Base-by-base conservation (phyloP, 2,797 vertebrate species). In the Alectoris magna region DNA sequence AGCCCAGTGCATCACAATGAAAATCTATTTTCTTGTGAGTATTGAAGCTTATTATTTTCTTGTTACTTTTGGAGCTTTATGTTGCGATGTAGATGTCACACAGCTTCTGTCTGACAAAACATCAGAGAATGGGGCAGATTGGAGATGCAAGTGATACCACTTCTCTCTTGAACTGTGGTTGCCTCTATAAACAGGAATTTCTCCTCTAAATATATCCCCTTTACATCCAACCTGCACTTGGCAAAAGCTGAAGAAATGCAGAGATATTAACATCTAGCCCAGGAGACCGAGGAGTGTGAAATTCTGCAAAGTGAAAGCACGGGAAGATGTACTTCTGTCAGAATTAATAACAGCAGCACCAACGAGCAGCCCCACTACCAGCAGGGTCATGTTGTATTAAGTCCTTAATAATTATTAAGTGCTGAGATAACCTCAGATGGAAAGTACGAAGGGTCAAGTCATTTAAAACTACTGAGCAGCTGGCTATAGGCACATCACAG, bases 251-350 rank as follows among this genome's bases (percentile, higher is more conserved):
- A 44, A 62, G 62, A 53, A 70, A 75, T 5, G 29, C 58, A 71
- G 74, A 39, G 69, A 16, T 24, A 6, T 62, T 79, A 49, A 55
- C 27, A 44, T 27, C 17, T 10, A 62, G 74, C 53, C 64, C 48
- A 51, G 64, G 84, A 72, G 84, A 76, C 66, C 29, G 60, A n/a
- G 22, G 58, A 73, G 34, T 79, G 64, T 87, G 79, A 84, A 87
- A 76, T 41, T 44, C 44, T 76, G 70, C 74, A 41, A 73, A 59
- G 15, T 39, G 10, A 73, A 72, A 84, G 71, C 41, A 46, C 1
- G 44, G 69, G 44, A 55, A 70, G 78, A 18, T 51, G 82, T 49
- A n/a, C 36, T 58, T 86, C 26, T 80, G 38, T 62, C 81, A 62
- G 72, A 63, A 24, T 24, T 38, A 27, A 41, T 48, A 83, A 60